Base-by-base conservation (phyloP, 2,888 invertebrate genomes). In the Amphipoea oculea region DNA sequence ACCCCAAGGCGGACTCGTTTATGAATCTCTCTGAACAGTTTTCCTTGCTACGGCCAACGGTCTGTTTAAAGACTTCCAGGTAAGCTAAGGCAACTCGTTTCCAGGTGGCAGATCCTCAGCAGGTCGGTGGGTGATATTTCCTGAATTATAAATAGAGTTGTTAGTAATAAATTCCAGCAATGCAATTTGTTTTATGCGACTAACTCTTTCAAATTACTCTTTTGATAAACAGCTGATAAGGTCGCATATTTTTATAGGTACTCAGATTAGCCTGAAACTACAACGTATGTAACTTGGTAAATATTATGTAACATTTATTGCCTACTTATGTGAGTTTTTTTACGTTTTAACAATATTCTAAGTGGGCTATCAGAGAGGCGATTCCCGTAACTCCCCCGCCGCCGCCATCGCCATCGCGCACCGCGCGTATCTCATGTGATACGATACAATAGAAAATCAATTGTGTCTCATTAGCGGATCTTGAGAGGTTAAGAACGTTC, bases 221-320 rank as follows among this genome's bases (percentile, higher is more conserved):
- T 74, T 84, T 75, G 84, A 84, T 84, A 84, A 84, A 84, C 78
- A 68, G 65, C 84, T 78, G 84, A 84, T 84, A 81, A 81, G 78
- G 84, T 69, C 45, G 84, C 84, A 84, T 84, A 81, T 84, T 84
- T 83, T 81, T 78, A 83, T 70, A 36, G 36, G 36, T 36, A 78
- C 84, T 67, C 72, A 69, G 83, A 81, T 84, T 84, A 84, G 70
- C 73, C 67, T 54, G 60, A 81, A 81, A 83, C 77, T 77, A 73
- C 76, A 67, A 11, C 45, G 73, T 67, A 17, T 42, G 68, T 70
- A 69, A 73, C 80, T 83, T 70, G 71, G 36, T 62, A 65, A 79
- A 79, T 79, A 65, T 83, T 75, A 75, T 54, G 54, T 75, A 65
- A 69, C 51, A 45, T 29, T 48, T 54, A 74, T 70, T 68, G 11